These are phyloP conservation scores for Apodemia zela DNA, from an alignment of 2,888 invertebrate genomes.

Conservation along the genomic window DNA sequence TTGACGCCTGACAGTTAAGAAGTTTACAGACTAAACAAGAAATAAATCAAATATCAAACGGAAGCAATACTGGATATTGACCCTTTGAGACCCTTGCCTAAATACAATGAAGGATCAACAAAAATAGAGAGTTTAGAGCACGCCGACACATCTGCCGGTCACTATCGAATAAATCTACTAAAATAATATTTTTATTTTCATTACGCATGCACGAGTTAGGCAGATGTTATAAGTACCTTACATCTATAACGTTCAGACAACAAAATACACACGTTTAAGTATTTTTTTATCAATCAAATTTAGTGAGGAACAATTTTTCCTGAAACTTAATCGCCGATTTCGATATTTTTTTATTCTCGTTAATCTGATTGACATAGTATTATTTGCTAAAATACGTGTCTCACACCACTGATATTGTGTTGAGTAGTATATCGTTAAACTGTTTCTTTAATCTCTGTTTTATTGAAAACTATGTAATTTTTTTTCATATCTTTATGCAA, in stretches of 20 bases:
- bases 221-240: conserved; percentile 58
- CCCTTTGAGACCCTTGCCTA: conserved; percentile 61
- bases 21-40: conserved; percentile 63
- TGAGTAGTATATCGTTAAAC: no score
- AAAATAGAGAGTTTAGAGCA: conserved; percentile 63
- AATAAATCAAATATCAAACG: conserved; percentile 57
- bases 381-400: no score
- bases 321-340: no score
- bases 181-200: conserved; percentile 80
- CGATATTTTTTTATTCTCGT: no score
- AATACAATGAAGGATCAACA: conserved; percentile 67
- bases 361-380: no score
- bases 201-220: conserved; percentile 70
- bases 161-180: conserved; percentile 78
- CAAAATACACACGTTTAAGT: not conserved
- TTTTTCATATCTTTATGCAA: no score
- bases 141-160: conserved; percentile 71
- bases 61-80: conserved; percentile 69
- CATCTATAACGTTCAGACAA: conserved; percentile 11
- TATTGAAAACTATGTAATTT: no score
- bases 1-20: conserved; percentile 54
- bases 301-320: no score
- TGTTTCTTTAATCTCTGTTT: no score
- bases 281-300: no score
- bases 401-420: no score